Conservation (phyloP, 2,797 vertebrate genomes). For the Gymnothorax reevesii region DNA sequence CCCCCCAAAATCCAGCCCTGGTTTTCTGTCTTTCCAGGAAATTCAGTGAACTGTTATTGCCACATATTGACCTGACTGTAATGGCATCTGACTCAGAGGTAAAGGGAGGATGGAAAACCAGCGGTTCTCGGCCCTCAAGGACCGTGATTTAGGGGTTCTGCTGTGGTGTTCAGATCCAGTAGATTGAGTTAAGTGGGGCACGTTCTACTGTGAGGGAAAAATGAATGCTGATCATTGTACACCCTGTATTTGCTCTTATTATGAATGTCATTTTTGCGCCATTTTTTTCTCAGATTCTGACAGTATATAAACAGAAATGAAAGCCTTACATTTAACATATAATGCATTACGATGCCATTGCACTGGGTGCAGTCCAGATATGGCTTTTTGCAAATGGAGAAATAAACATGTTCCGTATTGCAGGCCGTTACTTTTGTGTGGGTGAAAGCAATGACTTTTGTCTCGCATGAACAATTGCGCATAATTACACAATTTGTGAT, state of each 20-base stretch:
- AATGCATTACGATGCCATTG: background rate
- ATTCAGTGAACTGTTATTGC: too few species aligned
- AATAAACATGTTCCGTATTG: background rate
- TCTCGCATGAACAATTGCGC: background rate
- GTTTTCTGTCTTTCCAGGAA: too few species aligned
- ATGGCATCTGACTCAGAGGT: too few species aligned
- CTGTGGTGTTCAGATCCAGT: background rate
- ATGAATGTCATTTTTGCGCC: background rate
- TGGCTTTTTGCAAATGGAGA: background rate
- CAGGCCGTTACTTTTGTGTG: background rate
- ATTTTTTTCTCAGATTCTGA: background rate
- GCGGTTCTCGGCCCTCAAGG: too few species aligned
- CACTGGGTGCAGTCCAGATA: background rate
- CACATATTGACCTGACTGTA: too few species aligned
- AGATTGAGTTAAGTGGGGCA: background rate
- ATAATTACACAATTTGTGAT: background rate
- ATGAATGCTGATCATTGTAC: background rate
- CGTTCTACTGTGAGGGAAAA: background rate
- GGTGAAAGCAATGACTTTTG: background rate
- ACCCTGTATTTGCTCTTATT: background rate
- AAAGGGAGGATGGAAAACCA: too few species aligned
- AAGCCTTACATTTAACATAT: background rate
- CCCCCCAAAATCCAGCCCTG: background rate
- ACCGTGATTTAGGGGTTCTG: too few species aligned
- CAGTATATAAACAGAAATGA: background rate